Evolutionary conservation across 2,888 invertebrate genomes (phyloP), one percentile per base, ranked within the genome.

Genomic region (Amphiduros pacificus): DNA sequence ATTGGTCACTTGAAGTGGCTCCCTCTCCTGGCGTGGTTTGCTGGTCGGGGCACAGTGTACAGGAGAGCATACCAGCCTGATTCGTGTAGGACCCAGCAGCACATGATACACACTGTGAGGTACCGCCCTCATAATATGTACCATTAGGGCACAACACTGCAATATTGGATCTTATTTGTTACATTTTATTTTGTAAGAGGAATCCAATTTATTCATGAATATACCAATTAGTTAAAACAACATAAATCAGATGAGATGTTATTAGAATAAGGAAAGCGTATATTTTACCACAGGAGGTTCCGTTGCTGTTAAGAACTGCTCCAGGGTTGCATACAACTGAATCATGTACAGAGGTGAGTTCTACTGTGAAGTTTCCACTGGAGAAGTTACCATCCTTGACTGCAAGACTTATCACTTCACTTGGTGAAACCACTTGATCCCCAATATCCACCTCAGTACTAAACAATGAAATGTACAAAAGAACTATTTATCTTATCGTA

Each of bases 91-190:
- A 72, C 9, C 73, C 74, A 14, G 59, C 31, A 0, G 67, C 69
- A 63, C 76, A 76, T 14, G 62, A 64, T 22, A 63, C 41, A 61
- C 75, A 76, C 5, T 53, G 53, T 51, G 72, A 70, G 62, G 68
- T 62, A 17, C 20, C 52, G 11, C 57, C 62, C 49, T 64, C 56
- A 40, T 63, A 67, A 5, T 67, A 63, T 17, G 41, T 41, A 5
- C 74, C 75, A 24, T 54, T 52, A 28, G 63, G 59, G 63, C 76
- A 76, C 24, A 67, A 59, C 14, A 69, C 74, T 76, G 62, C 6
- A 70, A 66, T 2, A 54, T 36, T 36, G 36, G 11, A 36, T 36
- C 9, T 36, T 36, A 36, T 14, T 11, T 36, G 14, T 11, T 36
- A 11, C 9, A 9, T 36, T 11, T 36, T 36, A 9, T 36, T 14